These are phyloP conservation scores for Herpetotheres cachinnans DNA, from an alignment of 2,113 vertebrate species.

Conservation along the genomic window DNA sequence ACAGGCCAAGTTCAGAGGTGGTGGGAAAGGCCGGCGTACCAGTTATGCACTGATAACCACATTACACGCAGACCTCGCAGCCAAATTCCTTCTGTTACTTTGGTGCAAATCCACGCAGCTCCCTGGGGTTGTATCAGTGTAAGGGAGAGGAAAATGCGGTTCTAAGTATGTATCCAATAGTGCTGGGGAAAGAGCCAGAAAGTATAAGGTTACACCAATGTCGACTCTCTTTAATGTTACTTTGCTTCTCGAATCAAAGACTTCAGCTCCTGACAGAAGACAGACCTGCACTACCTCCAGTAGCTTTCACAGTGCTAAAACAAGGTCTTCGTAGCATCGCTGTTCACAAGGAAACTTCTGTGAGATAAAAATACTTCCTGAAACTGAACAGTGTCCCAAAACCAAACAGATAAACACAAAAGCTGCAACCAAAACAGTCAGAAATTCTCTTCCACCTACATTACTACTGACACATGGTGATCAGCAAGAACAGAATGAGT, in stretches of 20 bases:
- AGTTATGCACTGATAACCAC: not conserved
- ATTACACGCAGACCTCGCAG: not conserved
- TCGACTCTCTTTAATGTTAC: not conserved
- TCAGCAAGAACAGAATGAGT: constrained; percentile 16
- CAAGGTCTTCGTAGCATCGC: not conserved
- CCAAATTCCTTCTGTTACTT: not conserved
- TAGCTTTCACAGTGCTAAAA: not conserved
- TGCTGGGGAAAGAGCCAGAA: constrained; percentile 1
- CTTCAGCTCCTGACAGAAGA: constrained; percentile 1
- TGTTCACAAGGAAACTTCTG: not conserved
- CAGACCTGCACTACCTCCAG: not conserved
- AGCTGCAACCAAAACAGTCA: constrained; percentile 21
- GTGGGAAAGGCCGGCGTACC: not conserved
- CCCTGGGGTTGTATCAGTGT: not conserved
- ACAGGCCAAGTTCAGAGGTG: not conserved
- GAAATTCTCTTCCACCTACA: constrained; percentile 34
- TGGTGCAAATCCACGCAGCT: not conserved
- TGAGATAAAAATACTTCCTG: constrained; percentile 38
- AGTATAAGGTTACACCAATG: not conserved
- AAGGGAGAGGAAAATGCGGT: not conserved
- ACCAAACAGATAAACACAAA: constrained; percentile 29
- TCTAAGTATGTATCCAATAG: not conserved
- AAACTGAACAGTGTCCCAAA: constrained; percentile 34
- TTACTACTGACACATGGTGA: constrained; percentile 25
- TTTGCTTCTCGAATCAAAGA: not conserved